Evolutionary conservation across 2,797 vertebrate species (phyloP), one percentile per base, ranked within the genome.

Genomic region (Jordanella pulchra): DNA sequence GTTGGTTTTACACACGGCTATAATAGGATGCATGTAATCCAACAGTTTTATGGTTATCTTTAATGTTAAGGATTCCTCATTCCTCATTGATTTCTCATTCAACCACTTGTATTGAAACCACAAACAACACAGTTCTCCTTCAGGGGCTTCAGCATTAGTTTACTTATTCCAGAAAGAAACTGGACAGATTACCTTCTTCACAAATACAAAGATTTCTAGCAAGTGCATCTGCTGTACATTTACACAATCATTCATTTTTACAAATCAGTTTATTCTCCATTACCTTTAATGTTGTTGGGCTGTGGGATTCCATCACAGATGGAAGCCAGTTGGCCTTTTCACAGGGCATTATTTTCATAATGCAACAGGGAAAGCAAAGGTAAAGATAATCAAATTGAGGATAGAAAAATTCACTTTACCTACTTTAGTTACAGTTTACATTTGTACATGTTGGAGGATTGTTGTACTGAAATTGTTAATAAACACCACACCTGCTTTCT

Each of bases 231-330:
- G 42, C 39, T 55, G 23, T n/a, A 45, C 47, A 15, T 0, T 15
- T 18, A 67, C 17, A 53, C 69, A 48, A 21, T 67, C n/a, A 72
- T 3, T 82, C 13, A 73, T 47, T 1, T 39, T 13, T 30, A 28
- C 9, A 23, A 54, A 50, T 28, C 47, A 60, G 47, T 75, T 77
- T 71, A 25, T 65, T 75, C 66, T 77, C 73, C 28, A 15, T 65
- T 61, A 69, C 47, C 4, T 27, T 25, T 14, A 13, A 30, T 3
- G 42, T 12, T 53, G 47, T 69, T 48, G 18, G 58, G 47, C 69
- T 48, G 25, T 58, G 53, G n/a, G 47, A 23, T 65, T 58, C 63
- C 18, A 30, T 71, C 1, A 3, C 53, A 23, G 28, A 51, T n/a
- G 4, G 67, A 44, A 27, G 18, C 25, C 42, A 60, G 21, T 70